phyloP scores from a whole-genome alignment of 2,888 invertebrate species.

The Parnassius mnemosyne region DNA sequence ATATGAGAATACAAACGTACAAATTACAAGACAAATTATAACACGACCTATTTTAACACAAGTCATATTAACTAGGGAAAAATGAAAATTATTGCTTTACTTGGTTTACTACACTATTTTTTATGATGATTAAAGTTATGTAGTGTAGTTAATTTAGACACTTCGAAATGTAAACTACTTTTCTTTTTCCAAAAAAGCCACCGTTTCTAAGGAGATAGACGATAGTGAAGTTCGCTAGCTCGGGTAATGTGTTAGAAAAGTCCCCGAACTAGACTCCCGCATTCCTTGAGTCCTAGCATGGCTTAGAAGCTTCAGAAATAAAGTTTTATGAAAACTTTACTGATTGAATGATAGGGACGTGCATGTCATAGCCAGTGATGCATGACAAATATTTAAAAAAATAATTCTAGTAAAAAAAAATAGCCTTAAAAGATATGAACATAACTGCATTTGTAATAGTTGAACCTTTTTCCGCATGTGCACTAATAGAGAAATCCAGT shows the following conservation, averaged over 20 bases:
- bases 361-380: slow-evolving; percentile 18
- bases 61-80: too few relatives aligned
- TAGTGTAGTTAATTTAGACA: background rate
- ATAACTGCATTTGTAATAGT: too few relatives aligned
- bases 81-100: too few relatives aligned
- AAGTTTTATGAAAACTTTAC: background rate
- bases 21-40: too few relatives aligned
- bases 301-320: slow-evolving; percentile 11
- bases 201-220: slow-evolving; percentile 61
- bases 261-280: slow-evolving; percentile 16
- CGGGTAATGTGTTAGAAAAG: slow-evolving; percentile 27
- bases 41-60: too few relatives aligned
- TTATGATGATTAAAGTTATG: background rate
- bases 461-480: slow-evolving; percentile 28
- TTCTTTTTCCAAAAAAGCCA: slow-evolving; percentile 64
- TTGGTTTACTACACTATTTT: too few relatives aligned
- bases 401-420: background rate
- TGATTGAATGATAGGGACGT: background rate
- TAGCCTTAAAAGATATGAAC: too few relatives aligned
- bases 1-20: too few relatives aligned
- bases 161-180: slow-evolving; percentile 23
- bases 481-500: slow-evolving; percentile 7
- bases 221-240: slow-evolving; percentile 47
- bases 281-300: slow-evolving; percentile 3
- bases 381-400: slow-evolving; percentile 25